phyloP scores from a whole-genome alignment of 37 sponge, comb jelly and placozoan genomes.

The Trichoplax adhaerens region DNA sequence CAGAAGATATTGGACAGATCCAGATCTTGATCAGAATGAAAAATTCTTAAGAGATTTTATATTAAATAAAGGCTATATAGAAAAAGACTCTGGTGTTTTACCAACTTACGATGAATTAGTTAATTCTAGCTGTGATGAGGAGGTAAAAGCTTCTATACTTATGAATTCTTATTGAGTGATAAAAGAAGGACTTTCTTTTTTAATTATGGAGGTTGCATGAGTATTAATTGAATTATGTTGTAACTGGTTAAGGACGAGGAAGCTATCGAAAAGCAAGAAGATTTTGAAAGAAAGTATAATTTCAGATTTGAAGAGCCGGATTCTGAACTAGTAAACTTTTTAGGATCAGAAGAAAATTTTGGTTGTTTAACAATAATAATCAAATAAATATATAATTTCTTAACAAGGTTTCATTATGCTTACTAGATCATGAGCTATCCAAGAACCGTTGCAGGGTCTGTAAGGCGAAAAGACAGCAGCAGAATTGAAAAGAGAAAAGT shows the following conservation, averaged over 20 bases:
- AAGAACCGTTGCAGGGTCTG: conserved; percentile 46
- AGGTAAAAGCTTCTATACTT: too few species aligned
- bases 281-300: conserved; percentile 81
- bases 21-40: conserved; percentile 48
- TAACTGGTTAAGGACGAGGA: conserved; percentile 39
- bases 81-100: conserved; percentile 23
- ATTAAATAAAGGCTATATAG: conserved; percentile 62
- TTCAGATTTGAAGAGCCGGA: conserved; percentile 43
- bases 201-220: too few species aligned
- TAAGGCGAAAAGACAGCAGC: conserved; percentile 39
- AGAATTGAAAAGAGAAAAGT: conserved; percentile 64
- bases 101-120: conserved; percentile 51
- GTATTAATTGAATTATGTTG: not conserved
- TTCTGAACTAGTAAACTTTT: conserved; percentile 5
- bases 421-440: conserved; percentile 56
- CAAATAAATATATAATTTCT: not conserved
- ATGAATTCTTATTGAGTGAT: too few species aligned
- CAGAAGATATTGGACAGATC: conserved; percentile 51
- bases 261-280: conserved; percentile 61
- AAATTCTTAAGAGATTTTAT: conserved; percentile 82
- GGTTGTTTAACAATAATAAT: conserved; percentile 9
- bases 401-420: not conserved
- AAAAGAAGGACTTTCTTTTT: too few species aligned
- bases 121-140: not conserved
- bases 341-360: not conserved